A percentile compares a stretch with the other conserved stretches of the same genome.
phyloP scores from a whole-genome alignment of 2,888 invertebrate genomes.

The Agrenia bidenticulata region DNA sequence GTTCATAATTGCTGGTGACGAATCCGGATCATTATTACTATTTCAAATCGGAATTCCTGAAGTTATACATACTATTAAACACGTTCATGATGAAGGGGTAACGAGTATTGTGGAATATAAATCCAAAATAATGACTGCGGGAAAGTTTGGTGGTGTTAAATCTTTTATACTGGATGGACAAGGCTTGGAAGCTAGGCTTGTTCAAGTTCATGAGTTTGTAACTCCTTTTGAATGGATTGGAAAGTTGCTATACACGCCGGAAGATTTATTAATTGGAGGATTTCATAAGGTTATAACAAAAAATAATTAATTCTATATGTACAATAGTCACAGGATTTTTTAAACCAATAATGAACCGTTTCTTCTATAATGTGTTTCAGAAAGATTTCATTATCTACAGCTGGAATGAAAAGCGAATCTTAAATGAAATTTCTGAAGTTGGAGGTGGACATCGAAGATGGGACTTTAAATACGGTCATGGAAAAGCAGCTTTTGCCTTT shows the following conservation, averaged over 20 bases:
- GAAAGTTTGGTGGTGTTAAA: slow-evolving; percentile 32
- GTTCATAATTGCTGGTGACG: slow-evolving; percentile 24
- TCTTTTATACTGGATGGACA: slow-evolving; percentile 19
- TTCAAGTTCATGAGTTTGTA: slow-evolving; percentile 15
- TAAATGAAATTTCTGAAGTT: slow-evolving; percentile 31
- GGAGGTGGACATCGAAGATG: slow-evolving; percentile 41
- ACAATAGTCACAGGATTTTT: too few species aligned
- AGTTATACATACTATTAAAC: neutral
- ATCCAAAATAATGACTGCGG: slow-evolving; percentile 24
- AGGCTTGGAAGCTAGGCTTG: slow-evolving; percentile 16
- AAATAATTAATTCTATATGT: too few species aligned
- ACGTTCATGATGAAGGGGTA: slow-evolving; percentile 26
- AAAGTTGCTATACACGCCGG: slow-evolving; percentile 6
- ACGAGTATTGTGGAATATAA: slow-evolving; percentile 26
- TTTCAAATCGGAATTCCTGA: neutral
- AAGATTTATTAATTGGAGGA: slow-evolving; percentile 32
- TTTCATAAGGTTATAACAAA: slow-evolving; percentile 44
- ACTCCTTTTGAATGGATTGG: slow-evolving; percentile 40
- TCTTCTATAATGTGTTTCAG: slow-evolving; percentile 22
- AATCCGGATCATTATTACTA: slow-evolving; percentile 24
- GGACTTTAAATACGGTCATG: slow-evolving; percentile 36
- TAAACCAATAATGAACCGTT: too few species aligned
- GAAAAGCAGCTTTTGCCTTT: slow-evolving; percentile 31
- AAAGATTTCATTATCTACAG: slow-evolving; percentile 35
- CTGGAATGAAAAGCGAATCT: slow-evolving; percentile 30